Evolutionary conservation across 2,797 vertebrate species (phyloP), one percentile per base, ranked within the genome.

Genomic region (Otolemur crassicaudatus): DNA sequence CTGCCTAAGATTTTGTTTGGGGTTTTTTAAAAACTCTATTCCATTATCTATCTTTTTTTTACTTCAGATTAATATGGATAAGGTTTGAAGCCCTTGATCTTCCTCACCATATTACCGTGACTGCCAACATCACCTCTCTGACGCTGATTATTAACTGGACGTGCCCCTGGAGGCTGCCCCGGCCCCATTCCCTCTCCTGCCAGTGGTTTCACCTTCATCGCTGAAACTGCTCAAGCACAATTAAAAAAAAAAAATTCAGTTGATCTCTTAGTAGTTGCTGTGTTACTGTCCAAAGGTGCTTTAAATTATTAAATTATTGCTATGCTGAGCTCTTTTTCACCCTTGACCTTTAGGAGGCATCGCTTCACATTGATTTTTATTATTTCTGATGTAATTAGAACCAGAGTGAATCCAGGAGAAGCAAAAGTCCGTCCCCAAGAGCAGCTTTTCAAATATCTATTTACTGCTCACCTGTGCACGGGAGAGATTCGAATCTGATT

Each of bases 281-380:
- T 91, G 95, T 93, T 97, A 92, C 94, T 31, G 69, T 97, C 96
- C 94, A 87, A 61, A 88, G 49, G 49, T 81, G 75, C 91, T 97
- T 91, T 96, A 97, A 98, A 98, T 97, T 97, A 97, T 91, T 96
- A 97, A 98, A 98, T 97, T 97, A 97, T 93, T 94, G 90, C 94
- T 94, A 91, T 34, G 17, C 77, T 98, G 95, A 97, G 98, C 94
- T 96, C 91, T 95, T 96, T 96, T 97, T 98, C 97, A 97, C 94
- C 96, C 95, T 77, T 96, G 96, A 97, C 96, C 97, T 98, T 98
- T 97, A 95, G 87, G 77, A 97, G 94, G 80, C 93, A 94, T 95
- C 83, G 73, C 40, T 80, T 97, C 85, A 29, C 80, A 97, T 97
- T 96, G 98, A 98, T 98, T 98, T 98, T 96, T 96, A 92, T 91